Percentiles rank a stretch among this genome's conserved stretches.
Conservation (phyloP, 2,113 vertebrate genomes). For the Microtus montanus region DNA sequence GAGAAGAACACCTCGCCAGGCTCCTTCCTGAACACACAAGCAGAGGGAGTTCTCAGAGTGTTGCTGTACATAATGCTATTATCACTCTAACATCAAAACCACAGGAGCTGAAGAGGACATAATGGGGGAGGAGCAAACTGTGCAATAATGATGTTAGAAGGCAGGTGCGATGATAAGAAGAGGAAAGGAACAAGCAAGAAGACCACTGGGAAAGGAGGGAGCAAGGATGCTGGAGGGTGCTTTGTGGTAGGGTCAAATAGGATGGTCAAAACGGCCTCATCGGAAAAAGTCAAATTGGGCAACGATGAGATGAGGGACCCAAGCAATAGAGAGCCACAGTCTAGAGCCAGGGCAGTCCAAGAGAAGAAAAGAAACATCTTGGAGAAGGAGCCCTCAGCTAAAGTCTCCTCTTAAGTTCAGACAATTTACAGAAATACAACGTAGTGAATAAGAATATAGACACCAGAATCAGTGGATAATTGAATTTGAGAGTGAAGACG, state of each 20-base stretch:
- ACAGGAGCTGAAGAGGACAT: neutral
- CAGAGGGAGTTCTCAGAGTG: slow-evolving; percentile 17
- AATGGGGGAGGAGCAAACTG: neutral
- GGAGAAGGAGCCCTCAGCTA: neutral
- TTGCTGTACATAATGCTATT: neutral
- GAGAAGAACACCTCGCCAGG: neutral
- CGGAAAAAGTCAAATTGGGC: slow-evolving; percentile 5
- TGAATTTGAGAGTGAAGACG: neutral
- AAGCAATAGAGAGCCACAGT: neutral
- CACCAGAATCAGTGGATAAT: neutral
- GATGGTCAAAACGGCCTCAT: neutral
- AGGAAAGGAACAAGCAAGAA: neutral
- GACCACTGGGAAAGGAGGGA: neutral
- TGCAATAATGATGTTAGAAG: neutral
- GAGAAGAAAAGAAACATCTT: neutral
- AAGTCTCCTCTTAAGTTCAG: neutral
- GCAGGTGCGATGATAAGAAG: neutral
- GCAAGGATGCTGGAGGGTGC: neutral
- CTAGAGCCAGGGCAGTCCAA: neutral
- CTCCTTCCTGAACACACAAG: neutral
- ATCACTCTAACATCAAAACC: neutral
- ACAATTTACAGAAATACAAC: neutral
- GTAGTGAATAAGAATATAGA: neutral
- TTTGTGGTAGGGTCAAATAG: neutral
- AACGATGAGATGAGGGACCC: neutral